Evolutionary conservation across 2,888 invertebrate species (phyloP).

Genomic region (Pomacea canaliculata): DNA sequence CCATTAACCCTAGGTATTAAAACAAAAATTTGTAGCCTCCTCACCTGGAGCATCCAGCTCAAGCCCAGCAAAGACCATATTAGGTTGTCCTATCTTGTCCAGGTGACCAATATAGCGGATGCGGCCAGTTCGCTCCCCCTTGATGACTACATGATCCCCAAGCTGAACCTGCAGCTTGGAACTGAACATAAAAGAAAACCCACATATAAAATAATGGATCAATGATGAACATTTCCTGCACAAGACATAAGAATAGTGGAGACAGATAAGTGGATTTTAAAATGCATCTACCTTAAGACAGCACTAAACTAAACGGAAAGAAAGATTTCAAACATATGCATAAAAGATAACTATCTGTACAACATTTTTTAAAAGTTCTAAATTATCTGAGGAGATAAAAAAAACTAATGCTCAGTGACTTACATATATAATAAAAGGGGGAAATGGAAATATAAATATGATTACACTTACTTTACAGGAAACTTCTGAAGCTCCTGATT

Average conservation of each 20-base stretch:
- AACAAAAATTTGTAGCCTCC: background rate
- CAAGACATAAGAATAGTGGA: background rate
- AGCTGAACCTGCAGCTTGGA: conserved; percentile 54
- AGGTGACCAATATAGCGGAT: conserved; percentile 66
- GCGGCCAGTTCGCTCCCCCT: conserved; percentile 56
- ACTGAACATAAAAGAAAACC: conserved; percentile 34
- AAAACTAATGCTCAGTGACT: no score
- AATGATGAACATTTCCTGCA: background rate
- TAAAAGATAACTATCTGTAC: no score
- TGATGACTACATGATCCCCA: conserved; percentile 59
- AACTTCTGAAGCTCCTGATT: conserved; percentile 42
- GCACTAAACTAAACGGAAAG: no score
- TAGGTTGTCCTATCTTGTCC: conserved; percentile 55
- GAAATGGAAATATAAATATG: no score
- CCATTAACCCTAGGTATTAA: background rate
- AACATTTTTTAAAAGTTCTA: no score
- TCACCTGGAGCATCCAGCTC: conserved; percentile 63
- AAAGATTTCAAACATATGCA: no score
- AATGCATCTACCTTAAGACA: no score
- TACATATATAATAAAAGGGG: no score
- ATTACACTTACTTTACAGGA: conserved; percentile 39
- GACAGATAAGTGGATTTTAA: no score
- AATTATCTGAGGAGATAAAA: no score
- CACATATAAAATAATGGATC: background rate
- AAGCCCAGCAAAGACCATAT: conserved; percentile 58